Percentiles rank a stretch among this genome's conserved stretches.
Conservation (phyloP, 2,888 invertebrate species). For the Mantis religiosa region DNA sequence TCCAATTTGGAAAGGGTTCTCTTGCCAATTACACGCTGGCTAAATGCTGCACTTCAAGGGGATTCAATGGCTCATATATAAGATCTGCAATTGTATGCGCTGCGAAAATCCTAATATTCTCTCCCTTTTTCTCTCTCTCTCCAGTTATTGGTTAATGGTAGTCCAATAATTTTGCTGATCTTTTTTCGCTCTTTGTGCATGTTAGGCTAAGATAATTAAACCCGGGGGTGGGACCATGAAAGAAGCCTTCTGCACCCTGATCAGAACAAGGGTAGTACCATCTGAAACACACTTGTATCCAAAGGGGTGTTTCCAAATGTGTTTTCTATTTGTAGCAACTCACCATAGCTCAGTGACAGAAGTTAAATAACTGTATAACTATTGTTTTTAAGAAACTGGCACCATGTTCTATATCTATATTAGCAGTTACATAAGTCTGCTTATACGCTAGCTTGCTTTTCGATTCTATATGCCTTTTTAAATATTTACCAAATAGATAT, state of each 20-base stretch:
- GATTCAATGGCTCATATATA: constrained; percentile 3
- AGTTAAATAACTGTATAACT: too few species aligned
- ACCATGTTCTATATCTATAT: too few species aligned
- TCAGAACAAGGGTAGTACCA: not conserved
- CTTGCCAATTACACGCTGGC: constrained; percentile 17
- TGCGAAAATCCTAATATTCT: constrained; percentile 10
- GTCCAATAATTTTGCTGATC: not conserved
- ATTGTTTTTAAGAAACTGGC: too few species aligned
- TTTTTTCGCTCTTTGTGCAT: not conserved
- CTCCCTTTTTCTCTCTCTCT: not conserved
- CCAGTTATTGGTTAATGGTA: constrained; percentile 7
- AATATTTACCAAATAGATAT: too few species aligned
- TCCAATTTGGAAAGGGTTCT: constrained; percentile 28
- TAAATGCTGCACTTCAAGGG: not conserved
- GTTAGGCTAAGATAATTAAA: not conserved
- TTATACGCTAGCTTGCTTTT: too few species aligned
- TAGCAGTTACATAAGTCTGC: too few species aligned
- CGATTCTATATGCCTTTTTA: too few species aligned
- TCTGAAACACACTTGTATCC: not conserved
- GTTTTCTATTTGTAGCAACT: too few species aligned
- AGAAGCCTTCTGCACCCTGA: not conserved
- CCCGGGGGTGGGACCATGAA: not conserved
- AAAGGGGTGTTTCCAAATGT: not conserved
- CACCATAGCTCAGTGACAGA: too few species aligned
- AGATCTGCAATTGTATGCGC: not conserved